These are phyloP conservation scores for Heliconius cydno DNA, from an alignment of 2,888 invertebrate species.

Conservation along the genomic window DNA sequence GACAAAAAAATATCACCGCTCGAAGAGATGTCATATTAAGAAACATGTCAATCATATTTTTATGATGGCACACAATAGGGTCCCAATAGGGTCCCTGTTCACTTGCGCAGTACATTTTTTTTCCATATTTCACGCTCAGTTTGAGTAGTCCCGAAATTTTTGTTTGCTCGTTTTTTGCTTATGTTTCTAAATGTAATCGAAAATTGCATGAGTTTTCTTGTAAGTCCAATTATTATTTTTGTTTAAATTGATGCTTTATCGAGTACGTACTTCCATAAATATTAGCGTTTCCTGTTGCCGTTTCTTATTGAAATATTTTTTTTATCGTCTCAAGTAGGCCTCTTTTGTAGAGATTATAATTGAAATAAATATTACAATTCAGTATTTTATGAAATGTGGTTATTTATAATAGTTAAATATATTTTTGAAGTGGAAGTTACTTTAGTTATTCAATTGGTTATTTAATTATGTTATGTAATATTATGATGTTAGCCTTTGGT, in stretches of 20 bases:
- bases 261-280: slow-evolving; percentile 63
- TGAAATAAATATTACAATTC: slow-evolving; percentile 5
- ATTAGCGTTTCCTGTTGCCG: slow-evolving; percentile 65
- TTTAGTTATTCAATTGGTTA: neutral
- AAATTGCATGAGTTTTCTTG: slow-evolving; percentile 52
- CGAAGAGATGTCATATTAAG: slow-evolving; percentile 83
- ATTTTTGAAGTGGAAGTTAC: neutral
- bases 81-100: slow-evolving; percentile 74
- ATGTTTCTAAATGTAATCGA: slow-evolving; percentile 40
- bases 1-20: slow-evolving; percentile 83
- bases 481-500: too few species aligned
- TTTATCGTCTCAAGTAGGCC: neutral
- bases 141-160: slow-evolving; percentile 62
- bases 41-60: slow-evolving; percentile 84
- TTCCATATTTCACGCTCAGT: slow-evolving; percentile 78
- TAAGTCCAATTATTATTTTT: slow-evolving; percentile 52
- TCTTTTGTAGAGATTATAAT: slow-evolving; percentile 5
- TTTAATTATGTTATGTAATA: neutral
- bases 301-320: neutral
- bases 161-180: slow-evolving; percentile 55
- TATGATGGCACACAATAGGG: slow-evolving; percentile 76
- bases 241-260: slow-evolving; percentile 57
- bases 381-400: neutral
- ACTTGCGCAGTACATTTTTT: slow-evolving; percentile 75
- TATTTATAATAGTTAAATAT: neutral